Percentiles rank a stretch among this genome's conserved stretches.
phyloP scores from a whole-genome alignment of 2,888 invertebrate species.

The Cosmia trapezina region DNA sequence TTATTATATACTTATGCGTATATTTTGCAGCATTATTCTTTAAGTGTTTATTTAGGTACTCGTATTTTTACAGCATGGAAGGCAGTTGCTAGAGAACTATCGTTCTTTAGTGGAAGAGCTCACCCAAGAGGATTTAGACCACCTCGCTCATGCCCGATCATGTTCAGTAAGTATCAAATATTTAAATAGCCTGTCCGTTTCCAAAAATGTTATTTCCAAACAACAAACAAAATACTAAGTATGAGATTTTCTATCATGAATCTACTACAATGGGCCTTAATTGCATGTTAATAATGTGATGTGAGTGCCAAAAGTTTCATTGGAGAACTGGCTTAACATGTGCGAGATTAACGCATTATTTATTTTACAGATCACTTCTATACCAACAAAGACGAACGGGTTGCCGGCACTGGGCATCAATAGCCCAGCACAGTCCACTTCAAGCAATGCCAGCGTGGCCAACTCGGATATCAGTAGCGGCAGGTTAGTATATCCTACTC shows the following conservation, averaged over 20 bases:
- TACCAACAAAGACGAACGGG: slow-evolving; percentile 83
- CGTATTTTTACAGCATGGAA: slow-evolving; percentile 90
- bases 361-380: slow-evolving; percentile 82
- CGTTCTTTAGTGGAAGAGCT: slow-evolving; percentile 95
- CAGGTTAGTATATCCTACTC: slow-evolving; percentile 76
- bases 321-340: background rate
- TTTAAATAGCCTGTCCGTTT: background rate
- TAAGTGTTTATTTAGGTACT: slow-evolving; percentile 10
- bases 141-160: slow-evolving; percentile 95
- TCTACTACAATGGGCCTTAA: background rate
- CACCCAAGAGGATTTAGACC: slow-evolving; percentile 95
- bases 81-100: slow-evolving; percentile 96
- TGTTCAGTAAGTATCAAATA: slow-evolving; percentile 93
- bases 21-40: background rate
- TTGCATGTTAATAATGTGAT: background rate
- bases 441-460: slow-evolving; percentile 82
- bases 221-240: background rate
- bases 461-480: slow-evolving; percentile 88
- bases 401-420: slow-evolving; percentile 70
- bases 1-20: background rate
- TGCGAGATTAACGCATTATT: background rate
- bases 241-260: background rate
- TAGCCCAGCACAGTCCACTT: slow-evolving; percentile 79
- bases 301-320: background rate
- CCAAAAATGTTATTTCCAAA: background rate